Evolutionary conservation across 2,113 vertebrate species (phyloP).

Genomic region (Scalopus aquaticus): DNA sequence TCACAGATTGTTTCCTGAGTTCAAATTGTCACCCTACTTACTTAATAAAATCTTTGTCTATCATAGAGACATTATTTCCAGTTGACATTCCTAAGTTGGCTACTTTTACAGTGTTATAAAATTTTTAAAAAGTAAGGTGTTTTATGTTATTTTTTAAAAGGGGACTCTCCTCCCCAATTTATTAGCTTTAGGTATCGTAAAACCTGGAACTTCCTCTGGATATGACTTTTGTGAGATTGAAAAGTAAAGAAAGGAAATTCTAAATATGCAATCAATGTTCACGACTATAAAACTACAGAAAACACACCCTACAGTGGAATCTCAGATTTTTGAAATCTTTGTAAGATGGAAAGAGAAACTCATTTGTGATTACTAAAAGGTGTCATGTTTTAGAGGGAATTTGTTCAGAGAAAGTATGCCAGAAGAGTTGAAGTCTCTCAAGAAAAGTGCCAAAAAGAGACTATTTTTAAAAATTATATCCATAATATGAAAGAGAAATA

Average conservation of each 20-base stretch:
- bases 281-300: neutral
- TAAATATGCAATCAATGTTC: neutral
- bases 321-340: conserved; percentile 8
- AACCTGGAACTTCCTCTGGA: neutral
- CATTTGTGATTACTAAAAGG: neutral
- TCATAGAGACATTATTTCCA: no score
- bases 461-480: neutral
- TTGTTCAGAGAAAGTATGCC: neutral
- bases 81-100: no score
- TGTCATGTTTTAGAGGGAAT: neutral
- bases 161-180: neutral
- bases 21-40: no score
- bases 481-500: neutral
- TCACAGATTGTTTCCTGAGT: no score
- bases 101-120: neutral
- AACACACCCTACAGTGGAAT: neutral
- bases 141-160: neutral
- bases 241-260: neutral
- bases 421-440: conserved; percentile 9
- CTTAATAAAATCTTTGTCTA: no score
- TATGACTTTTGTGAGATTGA: neutral
- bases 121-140: neutral
- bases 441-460: neutral
- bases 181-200: neutral
- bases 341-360: neutral